Percentiles rank a stretch among this genome's conserved stretches.
These are phyloP conservation scores for Ara ararauna DNA, from an alignment of 2,797 vertebrate species.

Conservation along the genomic window DNA sequence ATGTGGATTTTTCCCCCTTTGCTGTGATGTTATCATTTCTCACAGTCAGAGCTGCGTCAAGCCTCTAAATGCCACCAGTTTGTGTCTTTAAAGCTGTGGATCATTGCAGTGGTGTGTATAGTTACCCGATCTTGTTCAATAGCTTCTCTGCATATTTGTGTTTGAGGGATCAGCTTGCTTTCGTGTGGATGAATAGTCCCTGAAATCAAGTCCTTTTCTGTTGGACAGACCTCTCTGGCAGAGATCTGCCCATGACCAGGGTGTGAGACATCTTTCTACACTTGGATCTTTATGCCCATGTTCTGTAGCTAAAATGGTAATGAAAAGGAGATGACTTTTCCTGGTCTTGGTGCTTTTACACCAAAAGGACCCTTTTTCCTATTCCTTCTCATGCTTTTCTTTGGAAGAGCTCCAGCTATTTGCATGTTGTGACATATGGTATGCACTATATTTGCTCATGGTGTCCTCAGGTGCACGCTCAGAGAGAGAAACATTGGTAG, in stretches of 20 bases:
- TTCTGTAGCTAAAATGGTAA: neutral
- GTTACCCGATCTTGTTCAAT: constrained; percentile 35
- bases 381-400: neutral
- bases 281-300: neutral
- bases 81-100: constrained; percentile 51
- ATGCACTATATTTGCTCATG: neutral
- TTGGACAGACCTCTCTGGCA: neutral
- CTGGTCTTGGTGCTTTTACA: neutral
- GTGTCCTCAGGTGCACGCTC: neutral
- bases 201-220: neutral
- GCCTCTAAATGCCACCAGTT: constrained; percentile 54
- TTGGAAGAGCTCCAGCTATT: neutral
- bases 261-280: neutral
- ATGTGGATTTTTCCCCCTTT: constrained; percentile 45
- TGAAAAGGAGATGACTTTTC: neutral
- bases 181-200: neutral
- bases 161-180: neutral
- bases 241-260: neutral
- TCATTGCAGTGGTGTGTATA: constrained; percentile 44
- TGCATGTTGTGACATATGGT: accelerated
- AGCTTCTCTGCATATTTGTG: constrained; percentile 58
- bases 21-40: constrained; percentile 67
- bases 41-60: constrained; percentile 57
- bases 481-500: neutral
- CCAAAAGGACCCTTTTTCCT: accelerated